These are phyloP conservation scores for Mimachlamys varia DNA, from an alignment of 2,888 invertebrate genomes.

Conservation along the genomic window DNA sequence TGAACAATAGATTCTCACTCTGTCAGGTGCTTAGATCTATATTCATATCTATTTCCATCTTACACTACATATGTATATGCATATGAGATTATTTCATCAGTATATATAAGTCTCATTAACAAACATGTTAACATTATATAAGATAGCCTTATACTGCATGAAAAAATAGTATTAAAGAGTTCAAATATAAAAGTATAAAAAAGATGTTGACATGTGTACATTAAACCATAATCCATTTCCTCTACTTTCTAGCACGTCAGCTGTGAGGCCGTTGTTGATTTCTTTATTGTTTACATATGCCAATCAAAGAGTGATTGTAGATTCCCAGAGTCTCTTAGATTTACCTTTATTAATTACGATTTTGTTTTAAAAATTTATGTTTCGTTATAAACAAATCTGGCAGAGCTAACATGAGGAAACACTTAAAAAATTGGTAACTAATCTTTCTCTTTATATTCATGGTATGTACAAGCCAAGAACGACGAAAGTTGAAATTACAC, in stretches of 20 bases:
- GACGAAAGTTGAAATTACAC: neutral
- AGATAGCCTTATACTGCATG: neutral
- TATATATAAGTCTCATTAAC: neutral
- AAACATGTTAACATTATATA: neutral
- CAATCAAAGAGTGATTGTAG: neutral
- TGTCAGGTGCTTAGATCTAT: conserved; percentile 11
- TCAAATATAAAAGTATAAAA: too few species aligned
- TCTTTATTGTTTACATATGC: neutral
- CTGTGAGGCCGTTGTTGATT: neutral
- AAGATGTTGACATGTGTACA: neutral
- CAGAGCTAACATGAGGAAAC: too few species aligned
- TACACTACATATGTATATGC: neutral
- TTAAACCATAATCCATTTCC: neutral
- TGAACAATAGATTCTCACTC: neutral
- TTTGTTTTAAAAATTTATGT: too few species aligned
- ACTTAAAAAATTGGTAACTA: neutral
- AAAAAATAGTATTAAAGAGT: neutral
- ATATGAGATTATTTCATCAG: neutral
- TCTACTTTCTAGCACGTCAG: neutral
- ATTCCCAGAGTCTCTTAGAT: too few species aligned
- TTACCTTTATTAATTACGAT: too few species aligned
- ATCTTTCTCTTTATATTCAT: neutral
- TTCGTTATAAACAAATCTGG: too few species aligned
- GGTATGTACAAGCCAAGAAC: neutral
- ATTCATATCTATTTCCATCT: neutral